phyloP scores from a whole-genome alignment of 2,888 invertebrate species.

The Urechis unicinctus region DNA sequence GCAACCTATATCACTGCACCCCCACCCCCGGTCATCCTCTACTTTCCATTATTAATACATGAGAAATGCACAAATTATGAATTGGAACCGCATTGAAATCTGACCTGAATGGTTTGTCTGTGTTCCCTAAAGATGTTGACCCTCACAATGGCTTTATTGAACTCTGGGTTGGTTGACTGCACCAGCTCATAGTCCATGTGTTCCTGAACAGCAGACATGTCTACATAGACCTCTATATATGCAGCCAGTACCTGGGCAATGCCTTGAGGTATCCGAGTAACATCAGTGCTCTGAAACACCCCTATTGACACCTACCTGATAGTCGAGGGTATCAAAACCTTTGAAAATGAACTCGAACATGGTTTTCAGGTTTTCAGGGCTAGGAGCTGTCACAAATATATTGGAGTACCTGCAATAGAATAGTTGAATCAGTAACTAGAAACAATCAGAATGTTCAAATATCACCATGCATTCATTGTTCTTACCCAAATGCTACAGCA shows the following conservation, averaged over 20 bases:
- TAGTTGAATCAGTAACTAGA: too few relatives aligned
- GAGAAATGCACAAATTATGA: too few relatives aligned
- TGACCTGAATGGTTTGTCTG: slow-evolving; percentile 84
- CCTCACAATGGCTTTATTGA: slow-evolving; percentile 89
- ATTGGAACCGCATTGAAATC: too few relatives aligned
- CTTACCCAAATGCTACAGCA: slow-evolving; percentile 54
- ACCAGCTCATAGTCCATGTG: slow-evolving; percentile 91
- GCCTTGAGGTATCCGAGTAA: background rate
- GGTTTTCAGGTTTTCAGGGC: slow-evolving; percentile 95
- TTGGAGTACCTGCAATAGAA: slow-evolving; percentile 77
- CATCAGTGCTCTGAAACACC: background rate
- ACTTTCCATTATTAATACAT: too few relatives aligned
- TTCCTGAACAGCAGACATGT: slow-evolving; percentile 60
- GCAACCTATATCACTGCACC: too few relatives aligned
- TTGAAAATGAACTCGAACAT: slow-evolving; percentile 95
- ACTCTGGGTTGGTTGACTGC: slow-evolving; percentile 90
- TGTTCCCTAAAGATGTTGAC: slow-evolving; percentile 86
- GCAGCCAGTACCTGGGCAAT: background rate
- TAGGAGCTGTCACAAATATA: slow-evolving; percentile 94
- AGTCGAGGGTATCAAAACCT: slow-evolving; percentile 87
- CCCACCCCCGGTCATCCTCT: too few relatives aligned
- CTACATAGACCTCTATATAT: background rate
- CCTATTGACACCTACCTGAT: slow-evolving; percentile 56
- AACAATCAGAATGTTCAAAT: background rate
- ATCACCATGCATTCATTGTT: background rate